Conservation (phyloP, 2,888 invertebrate species). For the Alviniconcha strummeri region DNA sequence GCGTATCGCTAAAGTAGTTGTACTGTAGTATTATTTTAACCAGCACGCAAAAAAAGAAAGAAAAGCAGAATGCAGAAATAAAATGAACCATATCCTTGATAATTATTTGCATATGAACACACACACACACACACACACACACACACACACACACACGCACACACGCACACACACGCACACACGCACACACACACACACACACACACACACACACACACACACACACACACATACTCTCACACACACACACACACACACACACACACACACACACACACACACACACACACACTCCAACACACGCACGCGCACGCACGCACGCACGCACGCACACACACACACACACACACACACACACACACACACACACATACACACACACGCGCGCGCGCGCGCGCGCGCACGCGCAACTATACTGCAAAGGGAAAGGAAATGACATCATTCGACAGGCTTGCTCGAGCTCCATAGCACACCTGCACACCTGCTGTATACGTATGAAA, state of each 20-base stretch:
- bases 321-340: too few species aligned
- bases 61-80: not conserved
- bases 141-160: not conserved
- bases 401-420: too few species aligned
- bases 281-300: not conserved
- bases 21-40: too few species aligned
- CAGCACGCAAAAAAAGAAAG: too few species aligned
- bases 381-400: not conserved
- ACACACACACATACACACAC: not conserved
- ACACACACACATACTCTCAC: not conserved
- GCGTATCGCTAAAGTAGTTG: too few species aligned
- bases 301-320: too few species aligned
- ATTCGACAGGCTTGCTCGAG: too few species aligned
- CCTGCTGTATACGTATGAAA: not conserved
- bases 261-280: not conserved
- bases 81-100: not conserved
- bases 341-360: not conserved
- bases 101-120: not conserved
- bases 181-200: too few species aligned
- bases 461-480: not conserved
- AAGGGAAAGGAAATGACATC: too few species aligned
- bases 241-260: not conserved
- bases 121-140: not conserved
- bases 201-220: not conserved
- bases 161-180: too few species aligned